Evolutionary conservation across 2,888 invertebrate species (phyloP).

Genomic region (Allolobophora icterica): DNA sequence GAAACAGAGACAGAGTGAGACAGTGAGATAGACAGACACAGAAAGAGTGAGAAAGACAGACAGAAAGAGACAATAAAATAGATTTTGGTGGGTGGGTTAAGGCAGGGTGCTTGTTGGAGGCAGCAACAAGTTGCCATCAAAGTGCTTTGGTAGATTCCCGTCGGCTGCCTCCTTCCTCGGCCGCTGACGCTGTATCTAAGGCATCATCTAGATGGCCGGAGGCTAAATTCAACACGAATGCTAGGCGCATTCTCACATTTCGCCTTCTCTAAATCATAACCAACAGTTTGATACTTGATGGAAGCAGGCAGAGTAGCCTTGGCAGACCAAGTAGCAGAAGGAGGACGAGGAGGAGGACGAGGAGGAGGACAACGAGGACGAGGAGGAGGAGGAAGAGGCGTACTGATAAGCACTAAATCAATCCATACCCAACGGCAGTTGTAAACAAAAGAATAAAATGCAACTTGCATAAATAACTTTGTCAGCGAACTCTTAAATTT

Average conservation of each 20-base stretch:
- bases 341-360: slow-evolving; percentile 1
- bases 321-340: neutral
- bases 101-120: neutral
- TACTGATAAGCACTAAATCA: neutral
- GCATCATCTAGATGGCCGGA: neutral
- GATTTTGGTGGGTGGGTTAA: too few relatives aligned
- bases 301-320: neutral
- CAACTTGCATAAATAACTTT: slow-evolving; percentile 11
- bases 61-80: slow-evolving; percentile 4
- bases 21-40: neutral
- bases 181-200: neutral
- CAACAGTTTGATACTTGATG: slow-evolving; percentile 13
- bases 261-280: slow-evolving; percentile 12
- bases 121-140: neutral
- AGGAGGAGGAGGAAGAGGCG: neutral
- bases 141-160: neutral
- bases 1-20: neutral
- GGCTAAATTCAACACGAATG: slow-evolving; percentile 19
- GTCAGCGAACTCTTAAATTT: neutral
- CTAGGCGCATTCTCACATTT: slow-evolving; percentile 22
- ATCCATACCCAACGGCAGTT: neutral
- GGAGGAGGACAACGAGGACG: neutral
- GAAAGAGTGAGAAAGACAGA: neutral
- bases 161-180: neutral
- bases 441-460: slow-evolving; percentile 9